Evolutionary conservation across 2,888 invertebrate species (phyloP), one percentile per base, ranked within the genome.

Genomic region (Melanchra persicariae): DNA sequence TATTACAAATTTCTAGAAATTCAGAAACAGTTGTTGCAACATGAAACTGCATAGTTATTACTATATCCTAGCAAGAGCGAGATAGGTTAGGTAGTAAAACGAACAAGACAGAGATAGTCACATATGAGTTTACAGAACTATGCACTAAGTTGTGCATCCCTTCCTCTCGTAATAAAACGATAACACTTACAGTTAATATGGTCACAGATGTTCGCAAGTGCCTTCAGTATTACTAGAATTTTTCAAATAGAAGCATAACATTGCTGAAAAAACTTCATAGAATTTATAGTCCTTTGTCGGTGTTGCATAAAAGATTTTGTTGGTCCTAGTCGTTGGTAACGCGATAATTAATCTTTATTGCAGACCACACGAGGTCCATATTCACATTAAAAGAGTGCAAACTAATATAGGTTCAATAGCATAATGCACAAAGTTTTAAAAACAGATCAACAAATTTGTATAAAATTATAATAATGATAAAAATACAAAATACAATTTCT

Each of bases 181-280:
- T 65, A 73, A 73, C 65, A 70, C 59, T 82, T 49, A 67, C 45
- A 70, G 47, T 71, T 79, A 74, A 52, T 78, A 63, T 51, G 49
- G 63, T 54, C 30, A 51, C 79, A 76, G 79, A 71, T 82, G 81
- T 63, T 70, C 15, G 7, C 60, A 70, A 79, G 65, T 47, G 54
- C 62, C 55, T 71, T 57, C 10, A 52, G 63, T 61, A 73, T 71
- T 75, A 76, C 63, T 52, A 45, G 10, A 30, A 64, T 71, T 73
- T 66, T 68, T 70, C 51, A 34, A 40, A 73, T 59, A 15, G n/a
- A 43, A 49, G 43, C 7, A 40, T n/a, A 58, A 17, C n/a, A 24
- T 34, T 40, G 19, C 17, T 19, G 19, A 45, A 19, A 43, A 45
- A 19, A 19, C 1, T 17, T 5, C 5, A 9, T 19, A 19, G 19